phyloP scores from a whole-genome alignment of 1,140 invertebrate genomes.

The Brachionus paranguensis region DNA sequence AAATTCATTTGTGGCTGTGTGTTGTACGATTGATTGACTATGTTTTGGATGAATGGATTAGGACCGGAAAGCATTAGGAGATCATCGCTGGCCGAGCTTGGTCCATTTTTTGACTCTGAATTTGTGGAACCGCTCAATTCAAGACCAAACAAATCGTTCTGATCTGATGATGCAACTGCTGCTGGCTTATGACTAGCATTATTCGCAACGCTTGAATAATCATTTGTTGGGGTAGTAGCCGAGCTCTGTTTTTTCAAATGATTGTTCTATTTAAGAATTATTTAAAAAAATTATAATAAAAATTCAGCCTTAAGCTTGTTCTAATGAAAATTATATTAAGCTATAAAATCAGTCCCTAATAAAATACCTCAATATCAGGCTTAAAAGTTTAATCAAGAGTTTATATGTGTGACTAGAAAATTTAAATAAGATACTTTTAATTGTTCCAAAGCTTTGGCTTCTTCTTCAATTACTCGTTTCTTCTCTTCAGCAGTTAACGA shows the following conservation, averaged over 20 bases:
- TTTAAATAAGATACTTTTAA: slow-evolving; percentile 20
- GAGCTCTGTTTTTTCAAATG: slow-evolving; percentile 39
- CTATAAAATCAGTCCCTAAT: not conserved
- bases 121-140: not conserved
- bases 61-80: slow-evolving; percentile 30
- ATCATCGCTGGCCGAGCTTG: slow-evolving; percentile 36
- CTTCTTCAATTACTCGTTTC: slow-evolving; percentile 34
- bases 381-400: not conserved
- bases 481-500: slow-evolving; percentile 24
- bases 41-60: slow-evolving; percentile 37
- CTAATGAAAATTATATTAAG: not conserved
- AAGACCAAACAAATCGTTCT: slow-evolving; percentile 12
- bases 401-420: not conserved
- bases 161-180: not conserved
- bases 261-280: slow-evolving; percentile 3
- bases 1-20: not conserved
- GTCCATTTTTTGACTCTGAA: not conserved
- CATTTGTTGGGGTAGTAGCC: slow-evolving; percentile 2
- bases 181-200: not conserved
- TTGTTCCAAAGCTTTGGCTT: slow-evolving; percentile 29
- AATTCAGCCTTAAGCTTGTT: not conserved
- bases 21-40: slow-evolving; percentile 34
- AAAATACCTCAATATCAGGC: not conserved
- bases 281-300: not conserved
- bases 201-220: not conserved